These are phyloP conservation scores for Apeltes quadracus DNA, from an alignment of 2,113 vertebrate species.

Conservation along the genomic window DNA sequence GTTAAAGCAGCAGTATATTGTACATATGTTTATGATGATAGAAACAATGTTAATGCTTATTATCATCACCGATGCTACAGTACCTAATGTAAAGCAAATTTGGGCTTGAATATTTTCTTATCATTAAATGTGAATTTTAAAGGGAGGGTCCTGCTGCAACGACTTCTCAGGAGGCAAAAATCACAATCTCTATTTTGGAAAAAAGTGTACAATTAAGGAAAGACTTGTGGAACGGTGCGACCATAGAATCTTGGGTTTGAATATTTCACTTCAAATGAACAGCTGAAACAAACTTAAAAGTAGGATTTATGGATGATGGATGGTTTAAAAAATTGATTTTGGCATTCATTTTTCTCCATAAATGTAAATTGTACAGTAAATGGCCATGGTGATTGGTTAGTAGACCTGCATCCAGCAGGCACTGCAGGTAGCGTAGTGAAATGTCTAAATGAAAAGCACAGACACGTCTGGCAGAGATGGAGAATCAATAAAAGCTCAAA, in stretches of 20 bases:
- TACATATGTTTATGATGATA: neutral
- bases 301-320: neutral
- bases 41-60: neutral
- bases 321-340: neutral
- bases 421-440: neutral
- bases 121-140: neutral
- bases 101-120: neutral
- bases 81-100: neutral
- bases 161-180: neutral
- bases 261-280: neutral
- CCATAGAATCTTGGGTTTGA: neutral
- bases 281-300: neutral
- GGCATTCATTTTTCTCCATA: neutral
- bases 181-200: neutral
- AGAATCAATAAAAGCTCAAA: slow-evolving; percentile 23
- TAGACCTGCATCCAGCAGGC: neutral
- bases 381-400: neutral
- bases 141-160: neutral
- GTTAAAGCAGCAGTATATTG: neutral
- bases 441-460: slow-evolving; percentile 19
- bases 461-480: slow-evolving; percentile 16
- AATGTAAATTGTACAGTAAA: neutral
- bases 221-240: neutral
- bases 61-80: neutral
- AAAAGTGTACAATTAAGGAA: neutral